phyloP scores from a whole-genome alignment of 1,140 invertebrate species.

The Drosophila malerkotliana region DNA sequence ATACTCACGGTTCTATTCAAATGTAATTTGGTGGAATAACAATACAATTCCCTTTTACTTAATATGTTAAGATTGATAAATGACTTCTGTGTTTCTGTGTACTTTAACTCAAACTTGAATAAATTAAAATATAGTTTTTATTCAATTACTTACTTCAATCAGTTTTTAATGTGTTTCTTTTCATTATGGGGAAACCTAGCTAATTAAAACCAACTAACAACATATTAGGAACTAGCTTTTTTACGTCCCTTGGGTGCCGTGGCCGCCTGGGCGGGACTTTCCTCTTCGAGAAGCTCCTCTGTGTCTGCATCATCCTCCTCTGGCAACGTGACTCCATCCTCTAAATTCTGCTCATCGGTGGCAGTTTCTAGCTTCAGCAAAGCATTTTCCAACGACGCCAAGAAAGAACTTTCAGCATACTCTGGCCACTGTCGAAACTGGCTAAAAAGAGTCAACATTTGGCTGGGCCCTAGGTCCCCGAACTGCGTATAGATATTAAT shows the following conservation, averaged over 20 bases:
- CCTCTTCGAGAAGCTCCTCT: conserved; percentile 51
- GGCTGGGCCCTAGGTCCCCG: conserved; percentile 85
- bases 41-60: background rate
- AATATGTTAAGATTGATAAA: background rate
- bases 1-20: background rate
- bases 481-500: conserved; percentile 88
- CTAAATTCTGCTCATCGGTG: conserved; percentile 66
- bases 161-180: background rate
- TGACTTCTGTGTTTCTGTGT: background rate
- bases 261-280: background rate
- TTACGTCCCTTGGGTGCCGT: conserved; percentile 10
- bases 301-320: conserved; percentile 73
- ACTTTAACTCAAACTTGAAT: background rate
- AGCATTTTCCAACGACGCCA: conserved; percentile 85
- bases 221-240: conserved; percentile 34
- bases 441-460: conserved; percentile 86
- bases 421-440: conserved; percentile 86
- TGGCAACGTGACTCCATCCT: conserved; percentile 56
- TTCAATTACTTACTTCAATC: background rate
- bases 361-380: conserved; percentile 73
- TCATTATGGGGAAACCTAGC: background rate
- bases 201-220: background rate
- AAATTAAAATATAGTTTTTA: background rate
- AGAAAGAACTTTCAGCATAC: conserved; percentile 86
- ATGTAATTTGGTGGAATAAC: background rate